Conservation (phyloP, 2,888 invertebrate species). For the Megastigmus dorsalis region DNA sequence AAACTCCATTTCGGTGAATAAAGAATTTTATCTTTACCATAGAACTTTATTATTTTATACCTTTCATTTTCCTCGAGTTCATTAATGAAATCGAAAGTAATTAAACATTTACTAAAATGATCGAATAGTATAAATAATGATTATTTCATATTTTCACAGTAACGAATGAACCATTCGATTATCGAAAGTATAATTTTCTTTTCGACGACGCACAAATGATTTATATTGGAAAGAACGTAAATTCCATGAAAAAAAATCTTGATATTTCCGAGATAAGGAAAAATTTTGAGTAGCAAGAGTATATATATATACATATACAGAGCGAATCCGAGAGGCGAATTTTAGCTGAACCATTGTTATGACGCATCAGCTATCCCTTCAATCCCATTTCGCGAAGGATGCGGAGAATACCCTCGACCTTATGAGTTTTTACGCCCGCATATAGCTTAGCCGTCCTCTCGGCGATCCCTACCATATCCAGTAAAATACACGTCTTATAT, state of each 20-base stretch:
- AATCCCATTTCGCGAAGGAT: slow-evolving; percentile 47
- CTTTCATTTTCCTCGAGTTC: too few species aligned
- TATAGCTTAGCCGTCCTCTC: neutral
- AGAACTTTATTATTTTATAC: too few species aligned
- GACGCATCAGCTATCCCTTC: slow-evolving; percentile 54
- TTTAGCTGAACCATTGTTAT: slow-evolving; percentile 51
- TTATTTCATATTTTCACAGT: too few species aligned
- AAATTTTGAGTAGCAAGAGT: slow-evolving; percentile 14
- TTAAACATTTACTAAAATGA: too few species aligned
- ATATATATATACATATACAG: too few species aligned
- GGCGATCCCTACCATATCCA: neutral
- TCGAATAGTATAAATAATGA: too few species aligned
- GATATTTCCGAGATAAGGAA: slow-evolving; percentile 28
- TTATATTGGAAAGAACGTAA: neutral
- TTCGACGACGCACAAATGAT: neutral
- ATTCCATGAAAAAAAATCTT: slow-evolving; percentile 11
- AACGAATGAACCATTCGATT: too few species aligned
- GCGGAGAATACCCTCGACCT: slow-evolving; percentile 35
- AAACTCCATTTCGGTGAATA: too few species aligned
- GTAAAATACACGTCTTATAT: slow-evolving; percentile 49
- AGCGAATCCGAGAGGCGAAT: slow-evolving; percentile 27
- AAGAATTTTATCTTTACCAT: too few species aligned
- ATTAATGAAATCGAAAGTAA: too few species aligned
- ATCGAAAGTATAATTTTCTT: too few species aligned
- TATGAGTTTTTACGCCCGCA: slow-evolving; percentile 47